Percentiles rank a stretch among this genome's conserved stretches.
These are phyloP conservation scores for Pterophyllum scalare DNA, from an alignment of 2,113 vertebrate genomes.

Conservation along the genomic window DNA sequence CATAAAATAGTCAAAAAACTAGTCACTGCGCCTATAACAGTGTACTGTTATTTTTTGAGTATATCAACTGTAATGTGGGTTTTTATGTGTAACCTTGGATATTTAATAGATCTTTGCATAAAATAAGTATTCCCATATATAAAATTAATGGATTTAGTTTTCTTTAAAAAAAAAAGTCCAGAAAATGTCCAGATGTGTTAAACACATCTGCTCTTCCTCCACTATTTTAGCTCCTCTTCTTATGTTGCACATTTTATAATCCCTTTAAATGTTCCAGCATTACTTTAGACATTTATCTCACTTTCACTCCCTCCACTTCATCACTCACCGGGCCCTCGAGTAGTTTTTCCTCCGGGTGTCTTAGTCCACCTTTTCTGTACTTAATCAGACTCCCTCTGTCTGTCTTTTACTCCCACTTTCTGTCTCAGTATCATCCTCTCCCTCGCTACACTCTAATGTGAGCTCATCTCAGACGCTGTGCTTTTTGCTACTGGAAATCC, in stretches of 20 bases:
- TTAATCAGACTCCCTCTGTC: constrained; percentile 37
- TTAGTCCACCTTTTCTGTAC: constrained; percentile 11
- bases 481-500: neutral
- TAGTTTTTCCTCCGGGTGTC: constrained; percentile 29
- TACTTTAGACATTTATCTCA: constrained; percentile 33
- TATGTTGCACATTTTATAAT: neutral
- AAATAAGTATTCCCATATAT: neutral
- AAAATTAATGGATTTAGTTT: neutral
- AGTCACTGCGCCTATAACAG: neutral
- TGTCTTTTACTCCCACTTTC: neutral
- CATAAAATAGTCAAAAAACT: neutral
- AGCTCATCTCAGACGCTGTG: neutral
- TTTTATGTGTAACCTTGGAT: neutral
- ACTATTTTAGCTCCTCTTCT: neutral
- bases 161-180: neutral
- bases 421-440: neutral
- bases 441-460: neutral
- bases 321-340: constrained; percentile 30
- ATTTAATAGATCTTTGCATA: neutral
- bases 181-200: neutral
- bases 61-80: neutral
- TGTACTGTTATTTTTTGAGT: neutral
- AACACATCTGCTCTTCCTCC: neutral
- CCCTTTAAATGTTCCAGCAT: constrained; percentile 17
- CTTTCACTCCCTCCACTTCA: constrained; percentile 24